These are phyloP conservation scores for Parnassius apollo DNA, from an alignment of 2,888 invertebrate genomes.

Conservation along the genomic window DNA sequence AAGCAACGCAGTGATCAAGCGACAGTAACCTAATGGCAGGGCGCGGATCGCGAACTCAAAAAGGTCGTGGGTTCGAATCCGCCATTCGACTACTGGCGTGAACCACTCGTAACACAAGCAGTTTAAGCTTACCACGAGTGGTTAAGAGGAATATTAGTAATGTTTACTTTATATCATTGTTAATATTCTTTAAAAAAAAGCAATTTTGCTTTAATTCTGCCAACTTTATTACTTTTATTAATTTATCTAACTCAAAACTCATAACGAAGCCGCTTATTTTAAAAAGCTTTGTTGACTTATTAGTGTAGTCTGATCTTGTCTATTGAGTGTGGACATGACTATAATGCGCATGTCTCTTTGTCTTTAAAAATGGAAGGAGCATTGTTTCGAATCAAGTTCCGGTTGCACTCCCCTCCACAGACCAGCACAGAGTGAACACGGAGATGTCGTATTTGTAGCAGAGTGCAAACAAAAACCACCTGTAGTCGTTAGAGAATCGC, in stretches of 20 bases:
- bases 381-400: slow-evolving; percentile 61
- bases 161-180: too few species aligned
- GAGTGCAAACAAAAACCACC: slow-evolving; percentile 76
- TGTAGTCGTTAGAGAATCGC: slow-evolving; percentile 76
- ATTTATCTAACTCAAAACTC: slow-evolving; percentile 2
- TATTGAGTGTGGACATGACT: slow-evolving; percentile 13
- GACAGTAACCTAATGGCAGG: too few species aligned
- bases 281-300: slow-evolving; percentile 1
- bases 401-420: slow-evolving; percentile 53
- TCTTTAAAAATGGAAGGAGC: slow-evolving; percentile 39
- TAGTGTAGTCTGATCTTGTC: slow-evolving; percentile 10
- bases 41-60: too few species aligned
- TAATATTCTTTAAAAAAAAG: too few species aligned
- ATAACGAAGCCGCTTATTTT: neutral
- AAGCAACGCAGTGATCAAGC: too few species aligned
- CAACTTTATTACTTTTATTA: neutral
- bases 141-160: too few species aligned
- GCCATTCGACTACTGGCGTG: too few species aligned
- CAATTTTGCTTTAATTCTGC: too few species aligned
- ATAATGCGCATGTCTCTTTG: slow-evolving; percentile 30
- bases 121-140: too few species aligned
- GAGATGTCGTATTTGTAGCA: slow-evolving; percentile 54
- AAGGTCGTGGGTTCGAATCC: too few species aligned
- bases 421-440: slow-evolving; percentile 46
- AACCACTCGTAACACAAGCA: too few species aligned